Evolutionary conservation across 2,113 vertebrate genomes (phyloP).

Genomic region (Plotosus lineatus): DNA sequence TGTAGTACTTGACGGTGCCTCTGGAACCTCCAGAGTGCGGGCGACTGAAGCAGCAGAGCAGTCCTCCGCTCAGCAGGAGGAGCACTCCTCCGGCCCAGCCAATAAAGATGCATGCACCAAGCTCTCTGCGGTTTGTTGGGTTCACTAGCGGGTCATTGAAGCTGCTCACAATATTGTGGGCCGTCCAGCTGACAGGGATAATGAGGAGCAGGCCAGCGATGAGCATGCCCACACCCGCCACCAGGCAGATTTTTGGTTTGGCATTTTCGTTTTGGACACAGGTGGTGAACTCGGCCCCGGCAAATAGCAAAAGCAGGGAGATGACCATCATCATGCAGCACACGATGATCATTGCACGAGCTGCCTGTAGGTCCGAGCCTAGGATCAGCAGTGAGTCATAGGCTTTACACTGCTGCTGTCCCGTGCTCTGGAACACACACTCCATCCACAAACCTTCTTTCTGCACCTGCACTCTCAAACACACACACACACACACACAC

Average conservation of each 20-base stretch:
- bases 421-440: slow-evolving; percentile 79
- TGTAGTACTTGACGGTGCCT: slow-evolving; percentile 70
- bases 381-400: slow-evolving; percentile 73
- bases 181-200: slow-evolving; percentile 76
- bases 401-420: slow-evolving; percentile 79
- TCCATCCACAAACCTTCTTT: slow-evolving; percentile 73
- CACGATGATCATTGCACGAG: slow-evolving; percentile 76
- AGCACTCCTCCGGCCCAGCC: slow-evolving; percentile 72
- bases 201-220: slow-evolving; percentile 69
- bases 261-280: slow-evolving; percentile 68
- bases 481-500: slow-evolving; percentile 19
- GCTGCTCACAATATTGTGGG: slow-evolving; percentile 58
- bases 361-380: slow-evolving; percentile 68
- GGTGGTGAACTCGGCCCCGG: slow-evolving; percentile 74
- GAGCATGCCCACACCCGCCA: slow-evolving; percentile 66
- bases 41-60: slow-evolving; percentile 77
- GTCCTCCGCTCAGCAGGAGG: slow-evolving; percentile 70
- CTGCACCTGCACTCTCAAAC: slow-evolving; percentile 22
- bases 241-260: slow-evolving; percentile 73
- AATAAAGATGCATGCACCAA: slow-evolving; percentile 74
- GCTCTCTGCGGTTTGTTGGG: slow-evolving; percentile 54
- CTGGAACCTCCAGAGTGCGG: slow-evolving; percentile 56
- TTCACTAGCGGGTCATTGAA: slow-evolving; percentile 62
- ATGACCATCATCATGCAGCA: slow-evolving; percentile 62
- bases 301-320: slow-evolving; percentile 70